Percentiles rank a stretch among this genome's conserved stretches.
phyloP scores from a whole-genome alignment of 2,797 vertebrate genomes.

The Euphonia xanthogaster region DNA sequence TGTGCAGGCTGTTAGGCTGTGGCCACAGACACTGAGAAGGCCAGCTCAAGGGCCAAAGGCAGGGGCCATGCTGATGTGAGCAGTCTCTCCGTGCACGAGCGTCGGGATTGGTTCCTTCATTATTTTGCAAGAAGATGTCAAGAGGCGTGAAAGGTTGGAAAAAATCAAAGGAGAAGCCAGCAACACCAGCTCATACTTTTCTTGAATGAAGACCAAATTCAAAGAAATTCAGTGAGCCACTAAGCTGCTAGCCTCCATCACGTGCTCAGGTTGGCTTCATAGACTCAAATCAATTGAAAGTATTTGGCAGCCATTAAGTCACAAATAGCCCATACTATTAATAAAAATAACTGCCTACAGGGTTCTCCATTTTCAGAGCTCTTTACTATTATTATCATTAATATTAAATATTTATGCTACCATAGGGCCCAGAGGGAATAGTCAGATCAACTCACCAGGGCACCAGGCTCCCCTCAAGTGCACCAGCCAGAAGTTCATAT shows the following conservation, averaged over 20 bases:
- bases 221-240: neutral
- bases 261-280: neutral
- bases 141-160: neutral
- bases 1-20: neutral
- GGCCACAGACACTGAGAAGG: neutral
- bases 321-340: constrained; percentile 1
- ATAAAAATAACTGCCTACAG: neutral
- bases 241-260: neutral
- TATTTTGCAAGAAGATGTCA: neutral
- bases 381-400: neutral
- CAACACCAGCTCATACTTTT: neutral
- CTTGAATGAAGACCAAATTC: neutral
- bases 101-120: rapidly evolving
- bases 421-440: neutral
- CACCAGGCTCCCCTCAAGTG: neutral
- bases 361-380: neutral
- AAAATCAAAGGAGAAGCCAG: neutral
- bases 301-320: neutral
- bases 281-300: neutral
- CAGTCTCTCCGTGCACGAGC: rapidly evolving
- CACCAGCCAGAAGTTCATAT: neutral
- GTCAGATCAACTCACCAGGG: neutral
- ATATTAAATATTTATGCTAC: constrained; percentile 19
- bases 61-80: neutral
- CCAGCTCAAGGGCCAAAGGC: neutral